Percentiles rank a stretch among this genome's conserved stretches.
Evolutionary conservation across 35 echinoderm and acorn worm genomes (phyloP).

Genomic region (Strongylocentrotus purpuratus): DNA sequence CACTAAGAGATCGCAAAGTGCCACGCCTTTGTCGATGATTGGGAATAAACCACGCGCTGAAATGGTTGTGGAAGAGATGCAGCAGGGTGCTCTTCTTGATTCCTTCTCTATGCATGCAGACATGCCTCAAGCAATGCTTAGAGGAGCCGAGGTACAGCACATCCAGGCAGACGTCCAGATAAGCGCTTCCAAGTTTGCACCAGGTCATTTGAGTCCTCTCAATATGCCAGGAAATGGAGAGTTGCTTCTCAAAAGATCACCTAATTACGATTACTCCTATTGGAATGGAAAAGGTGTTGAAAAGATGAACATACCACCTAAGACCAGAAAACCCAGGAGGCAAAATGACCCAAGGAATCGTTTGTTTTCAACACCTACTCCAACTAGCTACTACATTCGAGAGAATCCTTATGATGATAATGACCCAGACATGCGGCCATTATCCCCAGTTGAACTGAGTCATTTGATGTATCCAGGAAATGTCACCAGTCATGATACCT

Average conservation of each 20-base stretch:
- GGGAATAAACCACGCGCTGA: constrained; percentile 53
- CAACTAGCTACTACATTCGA: constrained; percentile 60
- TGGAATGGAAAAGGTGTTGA: constrained; percentile 73
- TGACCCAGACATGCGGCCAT: constrained; percentile 69
- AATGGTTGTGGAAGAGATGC: constrained; percentile 74
- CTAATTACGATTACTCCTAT: constrained; percentile 67
- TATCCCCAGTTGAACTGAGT: constrained; percentile 86
- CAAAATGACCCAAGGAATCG: constrained; percentile 55
- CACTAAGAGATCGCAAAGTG: constrained; percentile 63
- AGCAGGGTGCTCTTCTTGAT: constrained; percentile 66
- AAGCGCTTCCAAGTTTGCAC: constrained; percentile 77
- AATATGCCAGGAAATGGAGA: constrained; percentile 71
- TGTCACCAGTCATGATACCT: constrained; percentile 5
- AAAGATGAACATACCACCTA: constrained; percentile 49
- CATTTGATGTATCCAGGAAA: constrained; percentile 84
- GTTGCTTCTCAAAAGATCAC: constrained; percentile 56
- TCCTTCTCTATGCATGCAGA: constrained; percentile 41
- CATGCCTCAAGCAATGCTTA: constrained; percentile 11
- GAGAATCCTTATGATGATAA: constrained; percentile 74
- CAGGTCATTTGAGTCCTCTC: constrained; percentile 92
- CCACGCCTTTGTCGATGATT: constrained; percentile 60
- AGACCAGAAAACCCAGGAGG: constrained; percentile 54
- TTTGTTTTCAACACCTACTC: constrained; percentile 33
- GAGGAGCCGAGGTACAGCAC: constrained; percentile 15
- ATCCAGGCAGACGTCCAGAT: constrained; percentile 35